phyloP scores from a whole-genome alignment of 2,797 vertebrate genomes.

The Sternotherus odoratus region DNA sequence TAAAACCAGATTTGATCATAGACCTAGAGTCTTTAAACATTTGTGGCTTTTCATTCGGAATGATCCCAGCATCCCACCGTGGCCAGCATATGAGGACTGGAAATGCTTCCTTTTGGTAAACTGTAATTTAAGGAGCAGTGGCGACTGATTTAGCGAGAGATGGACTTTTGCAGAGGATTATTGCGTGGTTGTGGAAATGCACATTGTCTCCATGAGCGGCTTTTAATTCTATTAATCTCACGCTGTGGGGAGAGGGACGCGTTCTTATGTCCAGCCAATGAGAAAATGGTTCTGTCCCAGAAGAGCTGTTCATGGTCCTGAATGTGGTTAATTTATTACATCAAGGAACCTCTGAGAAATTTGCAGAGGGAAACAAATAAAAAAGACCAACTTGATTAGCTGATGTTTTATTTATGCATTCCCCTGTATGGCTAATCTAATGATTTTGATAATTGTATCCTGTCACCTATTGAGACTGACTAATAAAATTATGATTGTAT shows the following conservation, averaged over 20 bases:
- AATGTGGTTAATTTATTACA: constrained; percentile 12
- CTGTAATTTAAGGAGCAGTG: constrained; percentile 58
- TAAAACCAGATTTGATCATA: constrained; percentile 11
- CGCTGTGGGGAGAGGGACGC: not conserved
- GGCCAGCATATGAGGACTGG: constrained; percentile 28
- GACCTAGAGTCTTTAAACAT: constrained; percentile 3
- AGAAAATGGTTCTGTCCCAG: not conserved
- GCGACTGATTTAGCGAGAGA: constrained; percentile 52
- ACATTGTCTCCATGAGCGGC: not conserved
- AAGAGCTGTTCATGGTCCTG: constrained; percentile 67
- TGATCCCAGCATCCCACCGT: constrained; percentile 33
- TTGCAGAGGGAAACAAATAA: not conserved
- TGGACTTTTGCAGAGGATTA: constrained; percentile 33
- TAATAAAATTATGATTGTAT: constrained; percentile 45
- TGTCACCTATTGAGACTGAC: constrained; percentile 43
- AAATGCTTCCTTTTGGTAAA: constrained; percentile 44
- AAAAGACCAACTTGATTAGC: not conserved
- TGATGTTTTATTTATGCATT: not conserved
- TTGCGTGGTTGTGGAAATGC: constrained; percentile 46
- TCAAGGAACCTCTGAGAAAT: not conserved
- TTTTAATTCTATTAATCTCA: not conserved
- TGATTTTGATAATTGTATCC: constrained; percentile 48
- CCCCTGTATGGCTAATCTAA: not conserved
- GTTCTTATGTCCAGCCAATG: not conserved
- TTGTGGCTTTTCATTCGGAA: constrained; percentile 57